phyloP scores from a whole-genome alignment of 2,113 vertebrate genomes.

The Melanocharis versteri region DNA sequence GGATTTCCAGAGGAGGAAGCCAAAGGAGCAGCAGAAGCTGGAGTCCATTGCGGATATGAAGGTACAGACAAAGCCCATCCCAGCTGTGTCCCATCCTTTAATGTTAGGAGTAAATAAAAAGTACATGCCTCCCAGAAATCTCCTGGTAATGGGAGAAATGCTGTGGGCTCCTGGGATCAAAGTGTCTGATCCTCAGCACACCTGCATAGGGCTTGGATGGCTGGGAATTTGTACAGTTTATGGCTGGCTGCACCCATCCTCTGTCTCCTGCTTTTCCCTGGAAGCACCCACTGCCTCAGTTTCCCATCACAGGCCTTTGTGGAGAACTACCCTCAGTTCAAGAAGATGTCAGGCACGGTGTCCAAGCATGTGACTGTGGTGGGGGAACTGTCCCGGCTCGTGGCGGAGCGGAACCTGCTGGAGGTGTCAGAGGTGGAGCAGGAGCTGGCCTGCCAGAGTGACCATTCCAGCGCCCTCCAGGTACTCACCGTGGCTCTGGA shows the following conservation, averaged over 20 bases:
- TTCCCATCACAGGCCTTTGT: conserved; percentile 83
- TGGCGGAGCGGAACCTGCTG: conserved; percentile 80
- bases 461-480: conserved; percentile 93
- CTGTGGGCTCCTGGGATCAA: background rate
- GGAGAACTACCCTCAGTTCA: conserved; percentile 97
- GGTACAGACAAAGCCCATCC: conserved; percentile 47
- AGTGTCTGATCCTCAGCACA: background rate
- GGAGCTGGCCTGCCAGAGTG: conserved; percentile 93
- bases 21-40: conserved; percentile 92
- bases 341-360: conserved; percentile 97
- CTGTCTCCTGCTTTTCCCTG: background rate
- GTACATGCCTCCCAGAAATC: background rate
- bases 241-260: background rate
- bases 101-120: background rate
- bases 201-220: background rate
- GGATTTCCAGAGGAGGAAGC: conserved; percentile 94
- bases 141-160: background rate
- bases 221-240: background rate
- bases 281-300: background rate
- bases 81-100: background rate
- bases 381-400: conserved; percentile 90
- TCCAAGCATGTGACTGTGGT: conserved; percentile 97
- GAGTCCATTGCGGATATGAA: conserved; percentile 98
- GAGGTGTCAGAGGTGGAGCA: conserved; percentile 95
- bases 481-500: conserved; percentile 45